These are phyloP conservation scores for Pempheris klunzingeri DNA, from an alignment of 2,797 vertebrate genomes.

Conservation along the genomic window DNA sequence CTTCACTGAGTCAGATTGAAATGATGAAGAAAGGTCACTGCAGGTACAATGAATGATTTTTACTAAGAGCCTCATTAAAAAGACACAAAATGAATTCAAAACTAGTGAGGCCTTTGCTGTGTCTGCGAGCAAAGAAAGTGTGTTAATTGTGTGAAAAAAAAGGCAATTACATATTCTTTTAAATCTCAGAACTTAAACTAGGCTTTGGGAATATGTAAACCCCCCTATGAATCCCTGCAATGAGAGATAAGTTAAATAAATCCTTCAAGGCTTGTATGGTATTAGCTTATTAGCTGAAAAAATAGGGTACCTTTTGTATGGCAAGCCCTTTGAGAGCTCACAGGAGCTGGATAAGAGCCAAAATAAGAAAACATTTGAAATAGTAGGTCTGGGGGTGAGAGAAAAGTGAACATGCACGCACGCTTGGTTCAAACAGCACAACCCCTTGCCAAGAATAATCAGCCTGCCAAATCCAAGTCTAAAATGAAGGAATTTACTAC, in stretches of 20 bases:
- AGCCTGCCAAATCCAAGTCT: conserved; percentile 22
- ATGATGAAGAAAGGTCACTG: background rate
- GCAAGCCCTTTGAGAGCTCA: background rate
- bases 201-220: background rate
- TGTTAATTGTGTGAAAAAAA: background rate
- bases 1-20: background rate
- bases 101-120: background rate
- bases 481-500: conserved; percentile 22
- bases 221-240: conserved; percentile 35
- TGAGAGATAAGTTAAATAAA: conserved; percentile 44
- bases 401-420: background rate
- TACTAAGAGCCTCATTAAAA: background rate
- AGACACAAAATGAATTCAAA: background rate
- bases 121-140: background rate
- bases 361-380: background rate
- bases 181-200: background rate
- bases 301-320: conserved; percentile 1
- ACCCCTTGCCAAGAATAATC: conserved; percentile 6
- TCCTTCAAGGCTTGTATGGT: conserved; percentile 13
- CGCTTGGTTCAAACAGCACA: conserved; percentile 24
- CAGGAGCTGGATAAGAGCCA: conserved; percentile 22
- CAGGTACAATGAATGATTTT: background rate
- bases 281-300: conserved; percentile 34
- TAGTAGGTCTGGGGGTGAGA: conserved; percentile 2
- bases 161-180: background rate